These are phyloP conservation scores for Apodemia zela DNA, from an alignment of 2,888 invertebrate genomes.

Conservation along the genomic window DNA sequence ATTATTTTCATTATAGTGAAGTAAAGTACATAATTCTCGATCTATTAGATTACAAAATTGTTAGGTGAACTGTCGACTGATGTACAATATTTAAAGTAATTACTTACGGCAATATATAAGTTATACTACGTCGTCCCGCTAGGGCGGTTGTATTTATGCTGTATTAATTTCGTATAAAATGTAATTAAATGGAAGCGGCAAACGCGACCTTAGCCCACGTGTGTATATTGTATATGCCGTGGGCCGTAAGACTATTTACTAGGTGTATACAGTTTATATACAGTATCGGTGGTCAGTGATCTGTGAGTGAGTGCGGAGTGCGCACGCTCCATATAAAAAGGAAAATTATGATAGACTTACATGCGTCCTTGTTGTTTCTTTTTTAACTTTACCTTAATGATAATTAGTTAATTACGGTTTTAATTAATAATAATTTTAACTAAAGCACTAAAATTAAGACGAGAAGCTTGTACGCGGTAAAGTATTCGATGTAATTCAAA, in stretches of 20 bases:
- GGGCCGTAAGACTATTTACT: slow-evolving; percentile 72
- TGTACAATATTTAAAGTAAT: slow-evolving; percentile 79
- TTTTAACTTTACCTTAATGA: slow-evolving; percentile 63
- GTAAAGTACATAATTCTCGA: slow-evolving; percentile 67
- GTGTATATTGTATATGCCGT: not conserved
- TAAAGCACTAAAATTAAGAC: slow-evolving; percentile 73
- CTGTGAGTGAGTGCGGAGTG: slow-evolving; percentile 39
- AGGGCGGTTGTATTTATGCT: slow-evolving; percentile 64
- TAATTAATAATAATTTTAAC: slow-evolving; percentile 78
- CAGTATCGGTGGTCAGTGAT: slow-evolving; percentile 35
- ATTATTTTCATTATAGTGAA: slow-evolving; percentile 69
- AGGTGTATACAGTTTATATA: slow-evolving; percentile 45
- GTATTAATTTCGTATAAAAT: slow-evolving; percentile 74
- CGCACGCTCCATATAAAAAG: slow-evolving; percentile 67
- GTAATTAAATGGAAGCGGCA: slow-evolving; percentile 72
- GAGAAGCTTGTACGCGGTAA: slow-evolving; percentile 72
- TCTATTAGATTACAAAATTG: slow-evolving; percentile 76
- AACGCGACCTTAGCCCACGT: slow-evolving; percentile 46
- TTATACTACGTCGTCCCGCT: slow-evolving; percentile 57
- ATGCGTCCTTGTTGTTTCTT: slow-evolving; percentile 75
- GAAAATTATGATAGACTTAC: slow-evolving; percentile 79
- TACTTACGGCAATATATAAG: slow-evolving; percentile 78
- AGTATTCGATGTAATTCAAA: slow-evolving; percentile 67
- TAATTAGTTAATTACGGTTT: slow-evolving; percentile 82
- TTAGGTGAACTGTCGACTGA: slow-evolving; percentile 78